phyloP scores from a whole-genome alignment of 2,113 vertebrate species.

The Bolborhynchus lineola region DNA sequence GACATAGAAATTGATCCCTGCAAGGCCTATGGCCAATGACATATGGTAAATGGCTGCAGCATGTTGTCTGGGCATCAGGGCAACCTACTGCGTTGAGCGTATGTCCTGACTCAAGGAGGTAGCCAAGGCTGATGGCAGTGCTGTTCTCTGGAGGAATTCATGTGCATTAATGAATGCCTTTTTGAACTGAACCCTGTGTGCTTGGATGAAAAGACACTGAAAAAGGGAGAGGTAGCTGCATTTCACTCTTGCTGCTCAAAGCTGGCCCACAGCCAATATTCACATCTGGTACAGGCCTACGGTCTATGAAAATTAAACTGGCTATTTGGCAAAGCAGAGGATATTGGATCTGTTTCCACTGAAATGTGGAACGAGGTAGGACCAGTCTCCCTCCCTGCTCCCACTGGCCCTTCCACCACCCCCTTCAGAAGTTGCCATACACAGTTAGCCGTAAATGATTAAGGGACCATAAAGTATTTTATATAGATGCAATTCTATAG shows the following conservation, averaged over 20 bases:
- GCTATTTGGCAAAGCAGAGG: constrained; percentile 45
- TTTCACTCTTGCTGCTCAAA: not conserved
- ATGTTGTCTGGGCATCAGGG: not conserved
- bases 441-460: constrained; percentile 42
- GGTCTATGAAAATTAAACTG: constrained; percentile 36
- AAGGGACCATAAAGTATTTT: constrained; percentile 49
- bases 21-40: not conserved
- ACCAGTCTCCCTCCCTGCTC: not conserved
- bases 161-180: not conserved
- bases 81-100: not conserved
- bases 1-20: not conserved
- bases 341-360: constrained; percentile 54
- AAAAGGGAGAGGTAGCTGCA: not conserved
- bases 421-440: constrained; percentile 17
- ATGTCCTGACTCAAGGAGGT: not conserved
- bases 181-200: not conserved
- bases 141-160: not conserved
- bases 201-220: not conserved
- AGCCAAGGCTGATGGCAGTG: not conserved
- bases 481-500: constrained; percentile 26
- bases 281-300: constrained; percentile 54
- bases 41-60: constrained; percentile 19
- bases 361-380: constrained; percentile 49
- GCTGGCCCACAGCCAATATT: constrained; percentile 24
- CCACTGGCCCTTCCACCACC: not conserved